These are phyloP conservation scores for Corythaixoides concolor DNA, from an alignment of 2,113 vertebrate species.

Conservation along the genomic window DNA sequence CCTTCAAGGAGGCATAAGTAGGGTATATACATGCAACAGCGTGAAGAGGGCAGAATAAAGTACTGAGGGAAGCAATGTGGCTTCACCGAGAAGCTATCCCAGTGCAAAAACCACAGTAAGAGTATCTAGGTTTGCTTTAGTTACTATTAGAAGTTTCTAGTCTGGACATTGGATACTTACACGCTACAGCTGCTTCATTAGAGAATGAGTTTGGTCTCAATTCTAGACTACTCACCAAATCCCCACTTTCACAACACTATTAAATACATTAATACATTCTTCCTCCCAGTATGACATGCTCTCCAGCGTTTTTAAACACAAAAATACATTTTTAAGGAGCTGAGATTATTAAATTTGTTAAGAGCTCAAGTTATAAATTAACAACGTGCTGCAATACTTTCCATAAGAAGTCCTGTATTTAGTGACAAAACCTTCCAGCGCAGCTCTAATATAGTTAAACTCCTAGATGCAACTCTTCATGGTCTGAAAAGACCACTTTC, in stretches of 20 bases:
- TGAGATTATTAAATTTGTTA: background rate
- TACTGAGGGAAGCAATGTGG: background rate
- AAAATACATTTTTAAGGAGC: background rate
- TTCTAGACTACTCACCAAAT: background rate
- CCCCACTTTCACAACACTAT: background rate
- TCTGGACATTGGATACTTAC: background rate
- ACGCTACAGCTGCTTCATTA: background rate
- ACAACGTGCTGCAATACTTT: background rate
- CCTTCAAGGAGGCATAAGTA: background rate
- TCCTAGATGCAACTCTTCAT: background rate
- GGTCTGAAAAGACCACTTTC: background rate
- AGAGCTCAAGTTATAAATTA: background rate
- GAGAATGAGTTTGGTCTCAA: background rate
- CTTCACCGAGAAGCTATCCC: background rate
- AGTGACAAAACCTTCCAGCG: background rate
- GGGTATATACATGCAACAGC: background rate
- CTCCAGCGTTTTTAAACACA: background rate
- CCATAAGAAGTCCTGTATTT: background rate
- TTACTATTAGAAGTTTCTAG: background rate
- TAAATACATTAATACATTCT: background rate
- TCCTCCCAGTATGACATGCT: background rate
- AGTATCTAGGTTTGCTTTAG: background rate
- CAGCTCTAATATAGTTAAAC: background rate
- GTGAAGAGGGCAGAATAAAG: background rate
- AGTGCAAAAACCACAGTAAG: background rate